phyloP scores from a whole-genome alignment of 2,888 invertebrate genomes.

The Agrotis segetum region DNA sequence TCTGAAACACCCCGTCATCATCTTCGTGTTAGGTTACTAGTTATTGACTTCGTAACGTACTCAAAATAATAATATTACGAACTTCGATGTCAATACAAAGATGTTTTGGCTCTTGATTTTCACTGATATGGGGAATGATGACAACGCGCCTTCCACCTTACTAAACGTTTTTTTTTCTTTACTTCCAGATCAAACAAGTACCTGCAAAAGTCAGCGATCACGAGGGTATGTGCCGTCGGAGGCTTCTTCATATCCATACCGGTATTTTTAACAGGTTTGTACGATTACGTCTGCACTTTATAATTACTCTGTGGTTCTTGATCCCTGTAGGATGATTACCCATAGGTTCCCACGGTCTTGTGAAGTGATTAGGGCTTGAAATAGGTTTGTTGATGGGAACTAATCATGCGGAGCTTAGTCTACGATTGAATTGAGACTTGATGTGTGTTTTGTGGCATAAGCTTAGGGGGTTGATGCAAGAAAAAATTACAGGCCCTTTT shows the following conservation, averaged over 20 bases:
- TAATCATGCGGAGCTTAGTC: constrained; percentile 8
- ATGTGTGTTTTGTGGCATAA: too few relatives aligned
- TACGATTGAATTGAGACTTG: constrained; percentile 8
- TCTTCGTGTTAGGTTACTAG: too few relatives aligned
- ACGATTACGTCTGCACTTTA: constrained; percentile 23
- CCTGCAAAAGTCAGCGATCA: constrained; percentile 97
- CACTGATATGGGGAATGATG: neutral
- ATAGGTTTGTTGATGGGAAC: constrained; percentile 12
- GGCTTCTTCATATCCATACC: constrained; percentile 99
- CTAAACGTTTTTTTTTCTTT: constrained; percentile 30
- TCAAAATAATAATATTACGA: neutral
- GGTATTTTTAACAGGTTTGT: constrained; percentile 96
- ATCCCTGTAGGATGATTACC: neutral
- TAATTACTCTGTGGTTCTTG: constrained; percentile 29
- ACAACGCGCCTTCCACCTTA: neutral
- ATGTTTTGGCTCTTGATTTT: too few relatives aligned
- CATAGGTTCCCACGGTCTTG: constrained; percentile 39
- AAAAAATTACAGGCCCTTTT: too few relatives aligned
- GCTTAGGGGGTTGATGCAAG: too few relatives aligned
- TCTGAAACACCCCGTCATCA: too few relatives aligned
- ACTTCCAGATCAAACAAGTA: constrained; percentile 96
- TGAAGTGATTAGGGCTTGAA: constrained; percentile 16
- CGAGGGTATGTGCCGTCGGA: constrained; percentile 97
- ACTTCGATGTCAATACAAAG: too few relatives aligned
- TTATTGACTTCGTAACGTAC: neutral